Evolutionary conservation across 2,888 invertebrate genomes (phyloP).

Genomic region (Amiota mariae): DNA sequence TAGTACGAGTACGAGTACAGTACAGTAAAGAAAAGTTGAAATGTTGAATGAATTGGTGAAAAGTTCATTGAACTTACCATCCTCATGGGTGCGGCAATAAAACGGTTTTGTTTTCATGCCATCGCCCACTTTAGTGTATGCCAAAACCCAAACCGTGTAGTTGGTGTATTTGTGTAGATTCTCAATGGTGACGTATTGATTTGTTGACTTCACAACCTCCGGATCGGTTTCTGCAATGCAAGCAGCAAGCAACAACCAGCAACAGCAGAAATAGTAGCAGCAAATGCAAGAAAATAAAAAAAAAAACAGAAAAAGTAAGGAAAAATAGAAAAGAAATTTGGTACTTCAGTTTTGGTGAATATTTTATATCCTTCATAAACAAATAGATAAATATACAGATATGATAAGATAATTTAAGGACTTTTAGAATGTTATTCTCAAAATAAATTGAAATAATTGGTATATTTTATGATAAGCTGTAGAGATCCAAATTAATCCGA

Average conservation of each 20-base stretch:
- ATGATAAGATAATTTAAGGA: too few species aligned
- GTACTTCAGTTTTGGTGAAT: slow-evolving; percentile 13
- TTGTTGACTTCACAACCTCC: slow-evolving; percentile 80
- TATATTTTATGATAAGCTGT: too few species aligned
- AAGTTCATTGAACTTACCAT: slow-evolving; percentile 77
- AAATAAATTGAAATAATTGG: too few species aligned
- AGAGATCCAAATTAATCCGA: too few species aligned
- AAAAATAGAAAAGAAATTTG: slow-evolving; percentile 34
- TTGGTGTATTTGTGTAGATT: slow-evolving; percentile 90
- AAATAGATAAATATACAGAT: too few species aligned
- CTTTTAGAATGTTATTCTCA: too few species aligned
- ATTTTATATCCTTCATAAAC: too few species aligned
- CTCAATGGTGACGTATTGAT: slow-evolving; percentile 77
- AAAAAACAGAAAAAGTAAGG: slow-evolving; percentile 48
- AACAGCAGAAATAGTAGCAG: neutral
- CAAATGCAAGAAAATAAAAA: slow-evolving; percentile 7
- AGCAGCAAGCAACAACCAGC: neutral
- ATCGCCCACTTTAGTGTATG: slow-evolving; percentile 91
- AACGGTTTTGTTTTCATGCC: slow-evolving; percentile 89
- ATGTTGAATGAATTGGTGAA: slow-evolving; percentile 50
- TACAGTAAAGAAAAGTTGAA: neutral
- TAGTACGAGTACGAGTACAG: too few species aligned
- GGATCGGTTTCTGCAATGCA: slow-evolving; percentile 79
- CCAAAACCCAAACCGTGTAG: slow-evolving; percentile 92
- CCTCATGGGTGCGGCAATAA: slow-evolving; percentile 91